Conservation (phyloP, 2,888 invertebrate species). For the Drosophila pullipes region DNA sequence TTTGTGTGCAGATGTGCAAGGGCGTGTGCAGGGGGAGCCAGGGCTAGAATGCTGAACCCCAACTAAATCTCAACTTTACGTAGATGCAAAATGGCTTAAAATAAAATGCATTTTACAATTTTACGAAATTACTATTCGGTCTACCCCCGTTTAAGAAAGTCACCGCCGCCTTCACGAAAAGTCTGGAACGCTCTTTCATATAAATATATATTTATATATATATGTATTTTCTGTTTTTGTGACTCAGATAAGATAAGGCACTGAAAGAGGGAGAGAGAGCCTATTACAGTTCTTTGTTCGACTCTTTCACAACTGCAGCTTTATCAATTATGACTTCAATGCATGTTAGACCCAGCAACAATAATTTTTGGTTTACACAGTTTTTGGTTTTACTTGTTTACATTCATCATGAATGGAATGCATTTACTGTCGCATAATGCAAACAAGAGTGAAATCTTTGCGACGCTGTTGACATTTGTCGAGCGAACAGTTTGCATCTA, state of each 20-base stretch:
- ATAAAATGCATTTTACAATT: rapidly evolving
- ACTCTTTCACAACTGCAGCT: slow-evolving; percentile 47
- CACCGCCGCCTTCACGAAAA: neutral
- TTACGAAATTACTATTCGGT: neutral
- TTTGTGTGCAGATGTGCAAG: neutral
- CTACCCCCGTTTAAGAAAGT: neutral
- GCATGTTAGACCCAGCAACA: slow-evolving; percentile 1
- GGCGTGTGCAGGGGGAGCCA: neutral
- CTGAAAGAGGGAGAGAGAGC: neutral
- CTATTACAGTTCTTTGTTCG: slow-evolving; percentile 18
- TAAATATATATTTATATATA: neutral
- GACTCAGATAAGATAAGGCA: slow-evolving; percentile 73
- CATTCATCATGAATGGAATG: slow-evolving; percentile 40
- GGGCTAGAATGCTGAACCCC: neutral
- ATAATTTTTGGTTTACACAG: slow-evolving; percentile 7
- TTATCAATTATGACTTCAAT: slow-evolving; percentile 61
- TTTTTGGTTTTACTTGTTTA: slow-evolving; percentile 34
- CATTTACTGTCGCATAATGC: neutral
- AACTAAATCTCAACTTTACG: neutral
- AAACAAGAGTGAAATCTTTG: neutral
- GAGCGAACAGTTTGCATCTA: no score
- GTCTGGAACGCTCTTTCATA: neutral
- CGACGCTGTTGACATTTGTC: neutral
- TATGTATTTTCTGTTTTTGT: slow-evolving; percentile 33
- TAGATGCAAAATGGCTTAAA: neutral